Base-by-base conservation (phyloP, 2,888 invertebrate species). In the Rhagophthalmus giganteus region DNA sequence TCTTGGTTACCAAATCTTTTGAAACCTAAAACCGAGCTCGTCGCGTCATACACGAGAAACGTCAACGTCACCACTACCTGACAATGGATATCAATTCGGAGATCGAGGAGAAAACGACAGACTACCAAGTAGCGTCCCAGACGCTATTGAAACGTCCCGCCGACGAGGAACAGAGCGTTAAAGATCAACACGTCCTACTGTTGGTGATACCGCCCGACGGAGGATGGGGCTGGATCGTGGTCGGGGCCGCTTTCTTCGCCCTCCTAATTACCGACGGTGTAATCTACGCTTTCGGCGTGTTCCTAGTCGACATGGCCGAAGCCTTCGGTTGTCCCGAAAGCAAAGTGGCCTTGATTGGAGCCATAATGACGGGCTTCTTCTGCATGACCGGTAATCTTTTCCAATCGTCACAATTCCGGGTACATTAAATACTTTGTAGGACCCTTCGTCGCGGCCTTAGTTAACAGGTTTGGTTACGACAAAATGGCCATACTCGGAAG, bases 211-310 rank as follows among this genome's bases (percentile, higher is more conserved):
- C 93, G 1, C 93, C 93, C 0, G 94, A 94, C 68, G 94, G 94
- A 8, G 94, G 94, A n/a, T 95, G 89, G 85, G 94, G 92, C 16
- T 95, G 94, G 94, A 79, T 92, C 34, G 84, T 96, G 40, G 88
- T 94, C 2, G 77, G 82, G 0, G 91, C 91, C 0, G 92, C 94
- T 1, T 94, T 96, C 76, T 79, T 90, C 75, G 90, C 90, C 75
- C 94, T 94, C 72, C 78, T 93, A 8, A 78, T 96, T 31, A 90
- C 95, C n/a, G 96, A 96, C 67, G 96, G 96, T 28, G 88, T 94
- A 60, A 87, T 92, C 40, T 92, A 91, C 76, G 87, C 88, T 28
- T 90, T 90, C 62, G 90, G 90, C 5, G 78, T 84, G 39, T 82
- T 95, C 54, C 78, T 86, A 39, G 69, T 75, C 0, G 77, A 81